Conservation (phyloP, 2,113 vertebrate genomes). For the Galemys pyrenaicus region DNA sequence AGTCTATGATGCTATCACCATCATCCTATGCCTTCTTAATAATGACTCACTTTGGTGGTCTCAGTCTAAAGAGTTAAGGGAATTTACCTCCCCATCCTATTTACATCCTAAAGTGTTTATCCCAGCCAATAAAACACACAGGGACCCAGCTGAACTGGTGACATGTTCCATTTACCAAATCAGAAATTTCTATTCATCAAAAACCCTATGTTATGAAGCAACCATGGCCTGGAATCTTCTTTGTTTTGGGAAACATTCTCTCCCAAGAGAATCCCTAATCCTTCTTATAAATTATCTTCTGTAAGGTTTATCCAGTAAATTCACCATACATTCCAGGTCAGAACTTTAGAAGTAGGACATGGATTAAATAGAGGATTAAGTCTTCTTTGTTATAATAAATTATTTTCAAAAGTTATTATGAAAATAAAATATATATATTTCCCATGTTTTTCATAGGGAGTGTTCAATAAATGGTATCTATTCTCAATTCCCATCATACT, state of each 20-base stretch:
- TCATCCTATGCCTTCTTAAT: neutral
- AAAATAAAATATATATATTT: neutral
- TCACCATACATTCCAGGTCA: neutral
- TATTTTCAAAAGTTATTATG: neutral
- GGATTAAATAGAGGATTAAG: neutral
- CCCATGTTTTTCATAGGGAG: neutral
- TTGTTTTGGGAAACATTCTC: neutral
- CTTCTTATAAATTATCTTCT: slow-evolving; percentile 5
- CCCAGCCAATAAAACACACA: neutral
- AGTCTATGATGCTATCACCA: neutral
- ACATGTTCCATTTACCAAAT: neutral
- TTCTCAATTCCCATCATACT: neutral
- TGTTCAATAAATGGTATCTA: neutral
- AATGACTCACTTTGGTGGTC: neutral
- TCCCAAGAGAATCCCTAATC: neutral
- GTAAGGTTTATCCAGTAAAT: neutral
- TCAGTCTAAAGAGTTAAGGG: neutral
- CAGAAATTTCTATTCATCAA: neutral
- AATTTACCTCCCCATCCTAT: neutral
- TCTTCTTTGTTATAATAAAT: neutral
- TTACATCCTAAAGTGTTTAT: neutral
- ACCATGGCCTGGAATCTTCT: neutral
- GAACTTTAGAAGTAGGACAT: neutral
- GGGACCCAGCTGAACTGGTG: neutral
- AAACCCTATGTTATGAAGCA: neutral